These are phyloP conservation scores for Colletes gigas DNA, from an alignment of 1,140 invertebrate species.

Conservation along the genomic window DNA sequence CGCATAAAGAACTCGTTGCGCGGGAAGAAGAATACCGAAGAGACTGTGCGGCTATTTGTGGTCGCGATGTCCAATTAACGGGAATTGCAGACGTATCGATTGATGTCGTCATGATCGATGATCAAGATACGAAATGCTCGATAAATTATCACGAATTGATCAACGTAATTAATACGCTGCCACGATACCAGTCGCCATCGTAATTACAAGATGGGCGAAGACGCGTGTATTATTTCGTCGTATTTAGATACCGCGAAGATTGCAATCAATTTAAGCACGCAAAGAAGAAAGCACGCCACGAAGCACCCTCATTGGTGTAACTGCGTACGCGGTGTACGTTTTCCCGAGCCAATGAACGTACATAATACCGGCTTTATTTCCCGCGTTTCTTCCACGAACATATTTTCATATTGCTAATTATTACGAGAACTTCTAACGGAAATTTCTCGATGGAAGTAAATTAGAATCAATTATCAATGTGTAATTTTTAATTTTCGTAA, in stretches of 20 bases:
- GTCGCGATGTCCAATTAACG: constrained; percentile 18
- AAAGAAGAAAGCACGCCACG: constrained; percentile 27
- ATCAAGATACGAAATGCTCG: constrained; percentile 36
- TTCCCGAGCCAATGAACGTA: not conserved
- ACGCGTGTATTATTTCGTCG: constrained; percentile 34
- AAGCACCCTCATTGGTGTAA: constrained; percentile 26
- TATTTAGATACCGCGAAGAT: constrained; percentile 32
- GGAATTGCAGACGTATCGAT: constrained; percentile 28
- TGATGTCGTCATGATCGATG: constrained; percentile 27
- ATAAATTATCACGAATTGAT: constrained; percentile 46
- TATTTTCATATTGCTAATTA: not conserved
- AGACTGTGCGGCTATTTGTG: not conserved
- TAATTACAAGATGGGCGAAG: constrained; percentile 48
- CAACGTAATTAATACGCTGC: constrained; percentile 52
- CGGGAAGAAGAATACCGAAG: not conserved
- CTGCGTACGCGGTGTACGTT: not conserved
- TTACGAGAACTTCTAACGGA: not conserved
- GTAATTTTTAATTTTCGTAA: not conserved
- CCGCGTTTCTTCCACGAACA: constrained; percentile 9
- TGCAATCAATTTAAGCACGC: constrained; percentile 41
- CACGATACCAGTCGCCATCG: constrained; percentile 26
- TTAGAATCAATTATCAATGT: not conserved
- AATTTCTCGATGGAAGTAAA: not conserved
- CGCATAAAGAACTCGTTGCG: not conserved
- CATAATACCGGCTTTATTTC: constrained; percentile 24